phyloP scores from a whole-genome alignment of 2,888 invertebrate species.

The Arge pagana region DNA sequence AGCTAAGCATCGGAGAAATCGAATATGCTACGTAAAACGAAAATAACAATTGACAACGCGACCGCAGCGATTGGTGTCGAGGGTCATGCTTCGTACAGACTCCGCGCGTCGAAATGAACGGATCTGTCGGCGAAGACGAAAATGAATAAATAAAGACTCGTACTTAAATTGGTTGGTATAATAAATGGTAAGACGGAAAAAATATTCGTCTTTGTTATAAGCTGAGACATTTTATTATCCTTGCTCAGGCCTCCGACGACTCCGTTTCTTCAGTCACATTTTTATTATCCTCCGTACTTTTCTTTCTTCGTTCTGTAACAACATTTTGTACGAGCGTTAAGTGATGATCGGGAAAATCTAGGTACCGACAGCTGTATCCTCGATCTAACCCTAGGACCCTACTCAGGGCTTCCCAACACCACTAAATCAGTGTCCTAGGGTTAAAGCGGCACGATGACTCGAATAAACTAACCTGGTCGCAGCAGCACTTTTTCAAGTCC shows the following conservation, averaged over 20 bases:
- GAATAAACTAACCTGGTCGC: slow-evolving; percentile 58
- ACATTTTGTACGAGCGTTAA: too few species aligned
- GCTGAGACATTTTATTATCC: slow-evolving; percentile 28
- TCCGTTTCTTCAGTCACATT: slow-evolving; percentile 37
- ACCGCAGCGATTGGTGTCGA: not conserved
- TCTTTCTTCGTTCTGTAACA: slow-evolving; percentile 7
- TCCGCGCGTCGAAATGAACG: too few species aligned
- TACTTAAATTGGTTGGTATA: too few species aligned
- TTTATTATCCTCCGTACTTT: slow-evolving; percentile 30
- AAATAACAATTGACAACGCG: not conserved
- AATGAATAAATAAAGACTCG: too few species aligned
- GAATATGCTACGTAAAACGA: not conserved
- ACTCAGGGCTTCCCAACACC: too few species aligned
- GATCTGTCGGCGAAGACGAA: too few species aligned
- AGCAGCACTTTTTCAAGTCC: slow-evolving; percentile 72
- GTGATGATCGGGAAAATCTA: too few species aligned
- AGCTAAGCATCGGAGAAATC: not conserved
- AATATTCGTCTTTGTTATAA: slow-evolving; percentile 6
- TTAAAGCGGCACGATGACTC: slow-evolving; percentile 11
- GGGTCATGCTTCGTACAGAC: too few species aligned
- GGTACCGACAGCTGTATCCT: too few species aligned
- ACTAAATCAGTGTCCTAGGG: slow-evolving; percentile 30
- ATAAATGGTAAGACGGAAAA: slow-evolving; percentile 5
- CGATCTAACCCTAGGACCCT: too few species aligned
- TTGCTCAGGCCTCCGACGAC: slow-evolving; percentile 31